Evolutionary conservation across 2,797 vertebrate genomes (phyloP).

Genomic region (Enteromius paludinosus): DNA sequence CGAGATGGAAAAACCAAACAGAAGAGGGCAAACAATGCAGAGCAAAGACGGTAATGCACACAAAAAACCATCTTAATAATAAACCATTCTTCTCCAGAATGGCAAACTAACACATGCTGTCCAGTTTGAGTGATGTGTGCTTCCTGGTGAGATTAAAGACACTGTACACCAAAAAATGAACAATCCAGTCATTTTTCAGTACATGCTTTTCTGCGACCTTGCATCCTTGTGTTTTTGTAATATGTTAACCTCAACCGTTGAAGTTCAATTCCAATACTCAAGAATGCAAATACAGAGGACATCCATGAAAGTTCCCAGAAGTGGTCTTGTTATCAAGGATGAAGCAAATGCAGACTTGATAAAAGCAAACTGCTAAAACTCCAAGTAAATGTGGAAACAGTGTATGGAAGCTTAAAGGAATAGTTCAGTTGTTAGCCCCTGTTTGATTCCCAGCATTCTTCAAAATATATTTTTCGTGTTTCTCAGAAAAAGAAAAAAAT

Average conservation of each 20-base stretch:
- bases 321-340: background rate
- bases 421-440: background rate
- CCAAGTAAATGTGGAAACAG: background rate
- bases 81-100: background rate
- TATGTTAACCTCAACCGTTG: background rate
- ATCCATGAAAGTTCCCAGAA: background rate
- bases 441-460: background rate
- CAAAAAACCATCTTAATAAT: constrained; percentile 14
- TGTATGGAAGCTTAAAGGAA: background rate
- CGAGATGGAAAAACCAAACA: constrained; percentile 62
- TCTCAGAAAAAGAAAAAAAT: background rate
- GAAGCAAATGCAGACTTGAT: background rate
- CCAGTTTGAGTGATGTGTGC: background rate
- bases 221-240: background rate
- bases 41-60: constrained; percentile 17
- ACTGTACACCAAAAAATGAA: background rate
- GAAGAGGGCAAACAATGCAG: constrained; percentile 54
- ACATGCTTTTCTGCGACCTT: background rate
- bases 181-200: background rate
- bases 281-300: background rate
- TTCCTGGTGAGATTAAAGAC: background rate
- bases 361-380: background rate
- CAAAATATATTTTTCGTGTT: background rate
- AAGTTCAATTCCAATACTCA: background rate
- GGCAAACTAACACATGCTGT: background rate